These are phyloP conservation scores for Microctonus hyperodae DNA, from an alignment of 2,888 invertebrate species.

Conservation along the genomic window DNA sequence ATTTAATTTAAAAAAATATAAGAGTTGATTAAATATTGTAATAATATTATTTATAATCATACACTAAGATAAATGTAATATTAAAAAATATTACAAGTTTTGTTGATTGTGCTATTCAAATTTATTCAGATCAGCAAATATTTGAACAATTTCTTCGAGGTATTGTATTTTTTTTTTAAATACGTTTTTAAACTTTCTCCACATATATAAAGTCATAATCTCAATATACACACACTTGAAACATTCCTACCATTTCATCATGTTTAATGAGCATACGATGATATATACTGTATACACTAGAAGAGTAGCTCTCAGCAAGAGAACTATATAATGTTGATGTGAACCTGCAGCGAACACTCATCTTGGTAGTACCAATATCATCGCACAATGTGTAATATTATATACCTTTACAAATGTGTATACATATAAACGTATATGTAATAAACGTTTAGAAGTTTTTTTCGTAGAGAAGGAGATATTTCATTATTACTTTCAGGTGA, in stretches of 20 bases:
- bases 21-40: too few relatives aligned
- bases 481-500: neutral
- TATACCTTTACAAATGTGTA: neutral
- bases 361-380: slow-evolving; percentile 20
- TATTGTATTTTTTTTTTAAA: neutral
- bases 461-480: neutral
- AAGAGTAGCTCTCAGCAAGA: slow-evolving; percentile 33
- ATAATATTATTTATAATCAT: too few relatives aligned
- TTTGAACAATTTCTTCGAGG: too few relatives aligned
- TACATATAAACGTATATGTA: neutral
- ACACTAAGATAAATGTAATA: too few relatives aligned
- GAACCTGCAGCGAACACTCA: neutral
- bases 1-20: too few relatives aligned
- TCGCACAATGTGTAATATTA: slow-evolving; percentile 14
- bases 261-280: slow-evolving; percentile 42
- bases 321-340: neutral
- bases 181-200: neutral
- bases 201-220: neutral
- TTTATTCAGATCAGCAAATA: too few relatives aligned
- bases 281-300: slow-evolving; percentile 21
- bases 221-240: slow-evolving; percentile 27
- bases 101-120: too few relatives aligned
- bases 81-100: too few relatives aligned
- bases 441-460: neutral
- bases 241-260: slow-evolving; percentile 35